These are phyloP conservation scores for Corbicula japonica DNA, from an alignment of 2,888 invertebrate species.

Conservation along the genomic window DNA sequence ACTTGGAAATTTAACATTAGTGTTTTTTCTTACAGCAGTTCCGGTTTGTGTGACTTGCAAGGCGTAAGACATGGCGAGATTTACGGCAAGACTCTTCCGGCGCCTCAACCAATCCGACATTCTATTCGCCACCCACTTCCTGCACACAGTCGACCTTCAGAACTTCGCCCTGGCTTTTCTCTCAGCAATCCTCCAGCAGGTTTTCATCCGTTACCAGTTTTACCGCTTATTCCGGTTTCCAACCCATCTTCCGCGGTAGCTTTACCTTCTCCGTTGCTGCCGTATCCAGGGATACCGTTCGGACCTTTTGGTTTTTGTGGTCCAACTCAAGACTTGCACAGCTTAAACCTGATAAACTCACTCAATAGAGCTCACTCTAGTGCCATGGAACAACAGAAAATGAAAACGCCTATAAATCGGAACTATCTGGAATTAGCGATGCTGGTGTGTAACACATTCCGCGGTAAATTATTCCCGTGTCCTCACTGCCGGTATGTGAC, in stretches of 20 bases:
- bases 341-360: conserved; percentile 71
- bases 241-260: conserved; percentile 58
- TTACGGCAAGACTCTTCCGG: conserved; percentile 26
- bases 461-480: conserved; percentile 83
- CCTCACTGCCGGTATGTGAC: conserved; percentile 86
- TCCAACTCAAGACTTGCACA: conserved; percentile 62
- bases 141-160: conserved; percentile 53
- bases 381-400: conserved; percentile 70
- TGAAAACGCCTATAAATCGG: conserved; percentile 80
- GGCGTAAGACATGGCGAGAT: conserved; percentile 14
- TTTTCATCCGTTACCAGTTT: conserved; percentile 65
- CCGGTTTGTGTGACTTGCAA: conserved; percentile 42
- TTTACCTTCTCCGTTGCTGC: conserved; percentile 72
- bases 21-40: conserved; percentile 17
- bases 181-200: conserved; percentile 60
- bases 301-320: conserved; percentile 56
- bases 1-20: too few relatives aligned
- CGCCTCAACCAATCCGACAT: conserved; percentile 33
- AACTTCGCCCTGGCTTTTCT: conserved; percentile 63
- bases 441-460: conserved; percentile 83
- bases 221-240: conserved; percentile 60
- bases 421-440: conserved; percentile 83
- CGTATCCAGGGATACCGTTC: conserved; percentile 72
- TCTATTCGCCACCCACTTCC: conserved; percentile 65
- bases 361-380: conserved; percentile 69